A percentile compares a stretch with the other conserved stretches of the same genome.
Evolutionary conservation across 2,888 invertebrate genomes (phyloP).

Genomic region (Malthinus flaveolus): DNA sequence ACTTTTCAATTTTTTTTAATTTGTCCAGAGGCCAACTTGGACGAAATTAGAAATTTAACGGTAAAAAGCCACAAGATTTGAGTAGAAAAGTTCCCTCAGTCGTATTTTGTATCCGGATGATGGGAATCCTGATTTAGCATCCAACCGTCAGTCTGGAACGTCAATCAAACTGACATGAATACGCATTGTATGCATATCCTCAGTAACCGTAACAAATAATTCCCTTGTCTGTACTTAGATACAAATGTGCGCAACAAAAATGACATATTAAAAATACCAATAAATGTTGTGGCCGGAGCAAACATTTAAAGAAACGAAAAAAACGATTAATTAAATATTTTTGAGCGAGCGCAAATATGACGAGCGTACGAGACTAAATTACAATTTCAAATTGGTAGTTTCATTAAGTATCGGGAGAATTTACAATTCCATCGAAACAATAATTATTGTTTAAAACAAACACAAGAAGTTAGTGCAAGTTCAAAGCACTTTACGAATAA

Average conservation of each 20-base stretch:
- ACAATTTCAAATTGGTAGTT: background rate
- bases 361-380: background rate
- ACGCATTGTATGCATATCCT: conserved; percentile 38
- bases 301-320: too few relatives aligned
- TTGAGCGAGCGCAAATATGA: too few relatives aligned
- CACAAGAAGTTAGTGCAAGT: conserved; percentile 15
- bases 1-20: background rate
- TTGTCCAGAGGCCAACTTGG: background rate
- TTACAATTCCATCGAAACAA: conserved; percentile 7
- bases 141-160: conserved; percentile 32
- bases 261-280: conserved; percentile 12
- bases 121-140: conserved; percentile 29
- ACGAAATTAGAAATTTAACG: background rate
- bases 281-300: background rate
- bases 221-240: conserved; percentile 32
- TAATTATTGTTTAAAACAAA: conserved; percentile 9
- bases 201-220: conserved; percentile 36
- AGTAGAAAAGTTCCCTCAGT: conserved; percentile 10
- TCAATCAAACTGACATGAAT: conserved; percentile 37
- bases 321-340: too few relatives aligned
- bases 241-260: conserved; percentile 21
- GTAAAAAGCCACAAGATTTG: background rate
- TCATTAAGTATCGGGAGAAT: background rate
- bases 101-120: conserved; percentile 13
- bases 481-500: conserved; percentile 18